Base-by-base conservation (phyloP, 2,888 invertebrate species). In the Mythimna loreyi region DNA sequence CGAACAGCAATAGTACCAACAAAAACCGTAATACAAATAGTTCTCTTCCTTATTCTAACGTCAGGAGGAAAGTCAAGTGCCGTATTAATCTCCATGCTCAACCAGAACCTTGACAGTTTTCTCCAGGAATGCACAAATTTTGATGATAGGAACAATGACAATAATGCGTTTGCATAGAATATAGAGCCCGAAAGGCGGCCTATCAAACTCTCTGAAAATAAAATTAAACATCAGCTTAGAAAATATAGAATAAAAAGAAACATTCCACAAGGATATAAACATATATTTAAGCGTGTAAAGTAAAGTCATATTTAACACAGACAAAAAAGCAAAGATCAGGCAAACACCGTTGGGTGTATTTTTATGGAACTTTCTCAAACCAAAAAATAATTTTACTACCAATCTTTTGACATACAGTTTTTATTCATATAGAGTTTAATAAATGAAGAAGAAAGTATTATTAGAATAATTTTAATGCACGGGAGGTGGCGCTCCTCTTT, bases 141-240 rank as follows among this genome's bases (percentile, higher is more conserved):
- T 80, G 97, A 91, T 47, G 96, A 96, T 1, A 97, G 83, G 1
- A 96, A 53, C 2, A 96, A 88, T 0, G 97, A 96, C 1, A 96
- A 74, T 1, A 96, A 81, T 0, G 96, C 95, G 60, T 96, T 96
- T 0, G 92, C 93, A 72, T 96, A 97, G 88, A 97, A 97, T 73
- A 97, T 90, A 8, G 91, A 87, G 0, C 95, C 95, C 0, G 95
- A 92, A 3, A 95, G 70, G 33, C 92, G 90, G 6, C 86, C 90
- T 11, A 90, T 82, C 23, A 94, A 58, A 19, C 91, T 89, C 53
- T 88, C 94, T 94, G 81, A 1, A 80, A 81, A 6, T 23, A 49
- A 11, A 13, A 21, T 11, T 47, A 21, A 19, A 19, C 7, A 7
- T 2, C 16, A 45, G 1, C n/a, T n/a, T 45, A 45, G 5, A n/a